Conservation (phyloP, 2,888 invertebrate species). For the Ametastegia equiseti region DNA sequence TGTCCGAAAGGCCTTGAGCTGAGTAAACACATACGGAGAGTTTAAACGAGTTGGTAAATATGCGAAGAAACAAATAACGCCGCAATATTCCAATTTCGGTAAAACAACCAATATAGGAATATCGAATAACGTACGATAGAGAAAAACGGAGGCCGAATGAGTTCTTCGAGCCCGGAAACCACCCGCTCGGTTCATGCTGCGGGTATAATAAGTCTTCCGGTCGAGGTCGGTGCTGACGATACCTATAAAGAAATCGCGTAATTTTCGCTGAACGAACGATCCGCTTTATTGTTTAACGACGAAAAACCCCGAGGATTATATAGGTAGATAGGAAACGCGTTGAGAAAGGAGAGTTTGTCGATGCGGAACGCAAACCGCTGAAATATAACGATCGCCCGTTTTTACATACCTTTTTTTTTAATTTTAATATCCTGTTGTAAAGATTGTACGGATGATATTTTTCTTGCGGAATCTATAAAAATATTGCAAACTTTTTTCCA, state of each 20-base stretch:
- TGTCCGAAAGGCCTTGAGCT: not conserved
- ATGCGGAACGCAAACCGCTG: slow-evolving; percentile 14
- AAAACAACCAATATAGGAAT: too few species aligned
- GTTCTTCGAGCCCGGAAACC: not conserved
- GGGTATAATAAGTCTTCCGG: not conserved
- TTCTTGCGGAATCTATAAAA: too few species aligned
- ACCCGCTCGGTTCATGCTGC: too few species aligned
- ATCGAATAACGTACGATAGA: not conserved
- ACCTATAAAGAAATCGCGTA: not conserved
- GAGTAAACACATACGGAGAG: not conserved
- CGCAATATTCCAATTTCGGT: not conserved
- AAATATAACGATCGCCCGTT: slow-evolving; percentile 14
- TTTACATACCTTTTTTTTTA: not conserved
- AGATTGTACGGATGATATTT: too few species aligned
- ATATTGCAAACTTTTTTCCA: too few species aligned
- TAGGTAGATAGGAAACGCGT: not conserved
- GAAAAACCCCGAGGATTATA: too few species aligned
- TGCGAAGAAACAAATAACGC: not conserved
- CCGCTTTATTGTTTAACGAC: slow-evolving; percentile 9
- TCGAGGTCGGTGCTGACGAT: too few species aligned
- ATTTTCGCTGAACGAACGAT: slow-evolving; percentile 10
- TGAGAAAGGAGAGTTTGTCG: not conserved
- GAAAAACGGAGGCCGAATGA: not conserved
- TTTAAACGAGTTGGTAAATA: not conserved
- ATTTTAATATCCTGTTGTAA: not conserved